These are phyloP conservation scores for Lasioglossum villosulum DNA, from an alignment of 2,888 invertebrate genomes.

Conservation along the genomic window DNA sequence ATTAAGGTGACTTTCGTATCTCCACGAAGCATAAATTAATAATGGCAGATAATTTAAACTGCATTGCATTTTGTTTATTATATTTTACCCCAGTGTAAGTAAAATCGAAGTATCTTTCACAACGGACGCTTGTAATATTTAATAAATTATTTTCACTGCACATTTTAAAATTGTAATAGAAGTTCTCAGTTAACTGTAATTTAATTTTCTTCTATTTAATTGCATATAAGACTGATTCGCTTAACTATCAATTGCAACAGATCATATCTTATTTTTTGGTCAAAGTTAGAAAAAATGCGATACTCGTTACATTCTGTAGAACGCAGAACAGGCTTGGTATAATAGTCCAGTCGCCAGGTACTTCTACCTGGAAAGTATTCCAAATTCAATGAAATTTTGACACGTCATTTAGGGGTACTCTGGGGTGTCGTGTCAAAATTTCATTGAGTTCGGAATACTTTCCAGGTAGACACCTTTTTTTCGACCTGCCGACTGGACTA, in stretches of 20 bases:
- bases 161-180: neutral
- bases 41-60: neutral
- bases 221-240: too few species aligned
- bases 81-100: neutral
- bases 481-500: too few species aligned
- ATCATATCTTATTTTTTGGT: neutral
- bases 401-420: too few species aligned
- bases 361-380: too few species aligned
- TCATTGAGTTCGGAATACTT: too few species aligned
- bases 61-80: neutral
- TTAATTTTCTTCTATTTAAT: neutral
- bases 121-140: neutral
- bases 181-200: neutral
- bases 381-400: too few species aligned
- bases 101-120: neutral
- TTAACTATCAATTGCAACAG: neutral
- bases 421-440: too few species aligned
- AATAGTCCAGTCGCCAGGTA: too few species aligned
- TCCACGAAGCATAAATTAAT: slow-evolving; percentile 18
- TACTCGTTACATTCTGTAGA: too few species aligned
- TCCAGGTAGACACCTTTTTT: too few species aligned
- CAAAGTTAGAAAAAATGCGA: too few species aligned
- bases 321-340: too few species aligned
- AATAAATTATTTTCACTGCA: neutral
- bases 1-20: slow-evolving; percentile 11